Base-by-base conservation (phyloP, 2,888 invertebrate species). In the Thecophora atra region DNA sequence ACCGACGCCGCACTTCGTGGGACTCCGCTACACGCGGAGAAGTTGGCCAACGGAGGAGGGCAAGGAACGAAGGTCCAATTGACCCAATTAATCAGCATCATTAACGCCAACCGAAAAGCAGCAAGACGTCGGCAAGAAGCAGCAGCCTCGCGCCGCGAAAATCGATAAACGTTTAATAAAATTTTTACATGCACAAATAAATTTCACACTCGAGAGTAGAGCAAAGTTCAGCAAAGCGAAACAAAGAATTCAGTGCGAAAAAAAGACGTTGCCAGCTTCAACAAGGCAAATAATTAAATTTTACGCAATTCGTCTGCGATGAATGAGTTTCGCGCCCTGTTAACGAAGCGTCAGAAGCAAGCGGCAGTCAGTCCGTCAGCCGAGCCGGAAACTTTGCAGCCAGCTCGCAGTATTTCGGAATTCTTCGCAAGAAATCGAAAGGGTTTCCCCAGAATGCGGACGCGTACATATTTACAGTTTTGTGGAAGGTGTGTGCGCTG, bases 21-120 rank as follows among this genome's bases (percentile, higher is more conserved):
- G 62, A 19, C 28, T 28, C 47, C 7, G n/a, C 4, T 3, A 21
- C 11, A 52, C n/a, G 19, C 17, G 17, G 17, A 52, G 52, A n/a
- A n/a, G n/a, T 15, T 52, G 52, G 19, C 47, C 26, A 30, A 30
- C 30, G 26, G 26, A 58, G 26, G 2, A 17, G n/a, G n/a, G n/a
- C n/a, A n/a, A n/a, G n/a, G n/a, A n/a, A n/a, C n/a, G n/a, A n/a
- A n/a, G n/a, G n/a, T n/a, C n/a, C n/a, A n/a, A 79, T 73, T 81
- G 81, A 82, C 82, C 81, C 80, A 82, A 81, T 81, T 82, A 82
- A 81, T 81, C 81, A 81, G 79, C 76, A 77, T 81, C 82, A 78
- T 81, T 80, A 78, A 78, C 81, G 11, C n/a, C 3, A n/a, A 11
- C 47, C 47, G 47, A n/a, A n/a, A n/a, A n/a, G n/a, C 4, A 17